Percentiles rank a stretch among this genome's conserved stretches.
These are phyloP conservation scores for Eulimnadia texana DNA, from an alignment of 1,140 invertebrate genomes.

Conservation along the genomic window DNA sequence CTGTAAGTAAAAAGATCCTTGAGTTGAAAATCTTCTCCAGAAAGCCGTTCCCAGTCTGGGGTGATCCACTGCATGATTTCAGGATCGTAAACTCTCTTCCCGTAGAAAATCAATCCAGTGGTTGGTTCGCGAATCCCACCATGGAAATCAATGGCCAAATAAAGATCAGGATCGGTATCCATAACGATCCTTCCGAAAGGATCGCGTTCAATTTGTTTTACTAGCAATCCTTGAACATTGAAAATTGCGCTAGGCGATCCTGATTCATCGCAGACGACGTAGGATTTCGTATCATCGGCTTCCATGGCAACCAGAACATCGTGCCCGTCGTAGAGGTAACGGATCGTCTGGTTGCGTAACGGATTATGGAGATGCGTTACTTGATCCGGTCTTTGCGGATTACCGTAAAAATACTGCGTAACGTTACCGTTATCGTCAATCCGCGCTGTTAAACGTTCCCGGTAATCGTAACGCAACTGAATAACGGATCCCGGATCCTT, in stretches of 20 bases:
- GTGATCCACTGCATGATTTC: constrained; percentile 88
- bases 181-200: constrained; percentile 78
- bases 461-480: constrained; percentile 85
- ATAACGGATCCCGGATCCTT: constrained; percentile 76
- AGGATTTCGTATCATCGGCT: constrained; percentile 52
- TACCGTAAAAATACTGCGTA: constrained; percentile 86
- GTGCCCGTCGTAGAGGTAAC: constrained; percentile 73
- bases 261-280: constrained; percentile 83
- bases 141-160: constrained; percentile 81
- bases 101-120: constrained; percentile 36
- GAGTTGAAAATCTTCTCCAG: constrained; percentile 29
- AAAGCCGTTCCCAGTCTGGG: constrained; percentile 73
- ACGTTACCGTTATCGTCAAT: constrained; percentile 81
- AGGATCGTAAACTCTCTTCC: constrained; percentile 74
- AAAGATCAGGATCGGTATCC: constrained; percentile 82
- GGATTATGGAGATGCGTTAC: constrained; percentile 86
- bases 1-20: constrained; percentile 81
- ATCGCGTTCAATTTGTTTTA: constrained; percentile 81
- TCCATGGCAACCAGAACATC: constrained; percentile 57
- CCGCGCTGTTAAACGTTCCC: constrained; percentile 64
- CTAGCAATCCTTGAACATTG: constrained; percentile 70
- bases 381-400: constrained; percentile 59
- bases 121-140: constrained; percentile 64
- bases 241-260: constrained; percentile 80
- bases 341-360: constrained; percentile 57